Base-by-base conservation (phyloP, 2,797 vertebrate species). In the Hippoglossus hippoglossus region DNA sequence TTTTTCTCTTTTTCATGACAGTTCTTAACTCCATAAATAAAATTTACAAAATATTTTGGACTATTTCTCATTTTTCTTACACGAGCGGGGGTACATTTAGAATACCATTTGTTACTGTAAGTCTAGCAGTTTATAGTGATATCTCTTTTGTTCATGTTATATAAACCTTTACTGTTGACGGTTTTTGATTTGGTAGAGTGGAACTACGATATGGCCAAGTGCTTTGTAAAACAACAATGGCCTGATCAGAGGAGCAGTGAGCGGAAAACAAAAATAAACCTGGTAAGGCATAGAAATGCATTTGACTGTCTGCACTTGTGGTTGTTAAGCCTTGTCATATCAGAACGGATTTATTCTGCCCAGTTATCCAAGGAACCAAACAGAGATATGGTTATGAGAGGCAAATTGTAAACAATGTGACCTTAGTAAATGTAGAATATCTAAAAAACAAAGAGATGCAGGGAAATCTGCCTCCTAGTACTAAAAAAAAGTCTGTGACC, bases 21-120 rank as follows among this genome's bases (percentile, higher is more conserved):
- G 80, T 79, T 91, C 87, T 85, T 82, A 79, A 80, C 86, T 92
- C 73, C 87, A 92, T 94, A 93, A 93, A 93, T 93, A 93, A 93
- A 91, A 89, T 90, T 76, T 89, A 91, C 91, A 93, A 93, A 94
- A 94, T 92, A 92, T 87, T 86, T 90, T 77, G 85, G 82, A 89
- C 83, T 79, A 83, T 88, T 87, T 84, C 73, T 85, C 75, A 75
- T 85, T 91, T 90, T 85, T 87, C 79, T 86, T 77, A 82, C 78
- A 87, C 77, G 53, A 90, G 75, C 82, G 80, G 79, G 87, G 82
- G 74, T 73, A 87, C 84, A 73, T 79, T 87, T 67, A 53, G 50
- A 50, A 50, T 83, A 86, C 76, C 61, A 28, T 83, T 85, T 75
- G 52, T 83, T 77, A 81, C 82, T 80, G 79, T 80, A 82, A 79